Evolutionary conservation across 1,140 invertebrate genomes (phyloP).

Genomic region (Sinonovacula constricta): DNA sequence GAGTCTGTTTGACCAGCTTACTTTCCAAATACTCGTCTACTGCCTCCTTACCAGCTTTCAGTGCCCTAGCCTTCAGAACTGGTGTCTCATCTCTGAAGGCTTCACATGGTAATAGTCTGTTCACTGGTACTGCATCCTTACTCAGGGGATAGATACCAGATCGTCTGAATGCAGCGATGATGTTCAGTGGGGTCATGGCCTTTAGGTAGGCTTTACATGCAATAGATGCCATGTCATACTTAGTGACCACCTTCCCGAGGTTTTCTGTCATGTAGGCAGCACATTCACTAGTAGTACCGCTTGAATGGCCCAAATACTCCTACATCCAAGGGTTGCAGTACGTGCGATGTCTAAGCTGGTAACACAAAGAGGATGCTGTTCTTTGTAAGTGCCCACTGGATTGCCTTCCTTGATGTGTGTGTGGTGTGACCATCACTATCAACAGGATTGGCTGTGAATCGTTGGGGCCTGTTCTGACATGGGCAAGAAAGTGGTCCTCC

Average conservation of each 20-base stretch:
- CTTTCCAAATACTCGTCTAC: constrained; percentile 3
- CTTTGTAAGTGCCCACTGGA: neutral
- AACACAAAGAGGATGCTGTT: constrained; percentile 3
- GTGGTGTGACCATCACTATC: constrained; percentile 5
- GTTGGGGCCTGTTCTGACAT: neutral
- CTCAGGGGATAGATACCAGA: neutral
- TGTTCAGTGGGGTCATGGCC: constrained; percentile 15
- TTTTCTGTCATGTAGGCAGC: constrained; percentile 16
- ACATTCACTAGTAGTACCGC: constrained; percentile 20
- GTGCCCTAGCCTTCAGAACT: neutral
- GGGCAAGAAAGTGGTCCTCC: constrained; percentile 11
- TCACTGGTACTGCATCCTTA: neutral
- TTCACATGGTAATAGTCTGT: constrained; percentile 15
- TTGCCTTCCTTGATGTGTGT: neutral
- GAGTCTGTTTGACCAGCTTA: too few relatives aligned
- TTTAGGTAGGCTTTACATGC: constrained; percentile 26
- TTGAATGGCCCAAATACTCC: constrained; percentile 17
- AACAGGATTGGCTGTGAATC: neutral
- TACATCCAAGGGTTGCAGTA: constrained; percentile 20
- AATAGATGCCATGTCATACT: constrained; percentile 10
- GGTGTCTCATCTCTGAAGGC: constrained; percentile 7
- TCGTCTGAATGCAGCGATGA: neutral
- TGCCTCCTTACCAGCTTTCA: constrained; percentile 10
- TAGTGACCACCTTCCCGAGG: neutral
- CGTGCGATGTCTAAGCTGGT: constrained; percentile 17